Evolutionary conservation across 1,140 invertebrate genomes (phyloP), one percentile per base, ranked within the genome.

Genomic region (Whitmania pigra): DNA sequence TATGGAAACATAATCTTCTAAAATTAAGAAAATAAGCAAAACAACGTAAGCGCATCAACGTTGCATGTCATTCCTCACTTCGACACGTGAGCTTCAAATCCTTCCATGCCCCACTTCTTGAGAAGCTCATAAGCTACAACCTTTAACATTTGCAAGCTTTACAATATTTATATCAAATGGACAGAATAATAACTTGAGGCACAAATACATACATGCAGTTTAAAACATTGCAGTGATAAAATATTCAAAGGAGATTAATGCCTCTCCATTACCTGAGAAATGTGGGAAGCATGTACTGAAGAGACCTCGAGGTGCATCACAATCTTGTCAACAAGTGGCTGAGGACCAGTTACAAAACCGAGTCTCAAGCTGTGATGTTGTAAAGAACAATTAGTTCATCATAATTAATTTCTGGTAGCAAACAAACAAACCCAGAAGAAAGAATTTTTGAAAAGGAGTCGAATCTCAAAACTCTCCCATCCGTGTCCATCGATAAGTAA

Each of bases 361-460:
- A 74, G 20, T 53, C 73, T 36, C 22, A 74, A 53, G 13, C 73
- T 74, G 69, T 43, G 36, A 88, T 80, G 83, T 63, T 3, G 11
- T 63, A 63, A 63, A 13, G 29, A 31, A 63, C 22, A 18, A n/a
- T 25, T n/a, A 4, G 11, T 63, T 63, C 57, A 63, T 11, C 11
- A 3, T 13, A 63, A 63, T 22, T 13, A 11, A 63, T 31, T 25
- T 22, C 22, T 63, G 4, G 20, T 13, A 17, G 1, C 11, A 63
- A 15, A 2, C 31, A 25, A 31, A 22, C 72, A 74, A 76, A 80
- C 80, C 80, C 80, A 36, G 79, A 77, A 11, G 80, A 89, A 31
- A 92, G 76, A 22, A 90, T 84, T 85, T 91, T 91, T 0, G 89
- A 90, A 76, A 91, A 87, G 0, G 89, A 91, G 81, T 92, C 90